Base-by-base conservation (phyloP, 2,888 invertebrate genomes). In the Trissoscelio sp. region DNA sequence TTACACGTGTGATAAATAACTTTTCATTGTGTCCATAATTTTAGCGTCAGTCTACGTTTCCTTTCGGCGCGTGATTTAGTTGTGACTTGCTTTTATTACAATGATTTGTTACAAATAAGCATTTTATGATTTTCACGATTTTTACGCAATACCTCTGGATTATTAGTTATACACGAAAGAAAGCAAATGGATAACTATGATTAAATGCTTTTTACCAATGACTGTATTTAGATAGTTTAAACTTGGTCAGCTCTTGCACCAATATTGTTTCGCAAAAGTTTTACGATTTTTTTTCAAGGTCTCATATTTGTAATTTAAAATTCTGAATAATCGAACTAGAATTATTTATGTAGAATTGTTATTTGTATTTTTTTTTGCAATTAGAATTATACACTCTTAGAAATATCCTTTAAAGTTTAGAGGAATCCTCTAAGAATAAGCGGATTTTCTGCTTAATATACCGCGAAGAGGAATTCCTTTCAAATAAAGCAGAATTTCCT, bases 51-150 rank as follows among this genome's bases (percentile, higher is more conserved):
- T 12, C n/a, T 37, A 57, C 44, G 22, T 79, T 58, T 66, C 62
- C 69, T 69, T 62, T 67, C 74, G 73, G 42, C 16, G 69, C 12
- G 18, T 39, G 31, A 62, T 55, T 57, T 57, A 51, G 20, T 37
- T 62, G 57, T 74, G 72, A 79, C 66, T 79, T 79, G 73, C 79
- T 62, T 39, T 79, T 69, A 69, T 79, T 55, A 55, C 53, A 79
- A 69, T 74, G 74, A 69, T 79, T 57, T 57, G 48, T 74, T 44
- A 74, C 48, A 42, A 79, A 62, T 66, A 46, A 55, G 11, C 12
- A 37, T 57, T 70, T 64, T 70, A 48, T 57, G 37, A 39, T 67
- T 79, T 74, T 44, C 24, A 51, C 18, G n/a, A 66, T 66, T 66
- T 70, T 78, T 70, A 58, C 64, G 70, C 64, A 78, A 78, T 20